Evolutionary conservation across 2,797 vertebrate species (phyloP).

Genomic region (Bradypodion ventrale): DNA sequence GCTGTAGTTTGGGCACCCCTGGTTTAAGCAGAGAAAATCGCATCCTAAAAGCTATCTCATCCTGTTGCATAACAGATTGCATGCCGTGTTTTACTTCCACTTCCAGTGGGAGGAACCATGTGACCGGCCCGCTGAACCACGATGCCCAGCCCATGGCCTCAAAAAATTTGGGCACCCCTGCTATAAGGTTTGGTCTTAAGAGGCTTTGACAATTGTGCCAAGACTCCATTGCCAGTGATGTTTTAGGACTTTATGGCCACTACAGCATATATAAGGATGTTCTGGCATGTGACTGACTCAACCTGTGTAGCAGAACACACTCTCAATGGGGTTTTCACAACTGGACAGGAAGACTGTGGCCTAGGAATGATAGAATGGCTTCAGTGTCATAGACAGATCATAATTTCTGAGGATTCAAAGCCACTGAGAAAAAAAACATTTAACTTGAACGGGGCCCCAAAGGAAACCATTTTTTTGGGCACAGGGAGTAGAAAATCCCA

Average conservation of each 20-base stretch:
- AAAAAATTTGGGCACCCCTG: too few species aligned
- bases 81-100: too few species aligned
- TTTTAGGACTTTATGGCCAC: neutral
- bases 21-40: too few species aligned
- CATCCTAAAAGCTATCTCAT: too few species aligned
- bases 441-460: too few species aligned
- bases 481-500: neutral
- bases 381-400: neutral
- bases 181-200: too few species aligned
- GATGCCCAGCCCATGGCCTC: too few species aligned
- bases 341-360: neutral
- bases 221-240: neutral
- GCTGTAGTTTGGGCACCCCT: too few species aligned
- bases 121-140: too few species aligned
- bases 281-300: neutral
- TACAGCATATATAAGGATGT: neutral
- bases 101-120: too few species aligned
- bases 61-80: too few species aligned
- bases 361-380: neutral
- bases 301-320: neutral
- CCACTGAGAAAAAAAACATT: neutral
- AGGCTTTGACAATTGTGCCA: neutral
- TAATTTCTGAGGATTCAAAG: neutral
- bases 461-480: neutral
- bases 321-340: neutral